These are phyloP conservation scores for Leptinotarsa juncta DNA, from an alignment of 2,888 invertebrate species.

Conservation along the genomic window DNA sequence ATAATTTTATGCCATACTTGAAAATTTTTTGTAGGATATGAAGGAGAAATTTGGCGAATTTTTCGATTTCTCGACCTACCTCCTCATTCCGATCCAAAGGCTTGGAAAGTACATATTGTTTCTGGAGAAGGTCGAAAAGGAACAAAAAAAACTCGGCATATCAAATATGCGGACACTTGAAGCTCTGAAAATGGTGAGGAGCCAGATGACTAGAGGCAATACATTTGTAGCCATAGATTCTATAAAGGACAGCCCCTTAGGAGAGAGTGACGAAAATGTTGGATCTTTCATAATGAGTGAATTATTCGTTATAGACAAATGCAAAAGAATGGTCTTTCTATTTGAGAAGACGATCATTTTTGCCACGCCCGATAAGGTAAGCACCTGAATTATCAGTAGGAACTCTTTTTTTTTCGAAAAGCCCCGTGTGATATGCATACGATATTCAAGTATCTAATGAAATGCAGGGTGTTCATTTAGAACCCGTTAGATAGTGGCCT, in stretches of 20 bases:
- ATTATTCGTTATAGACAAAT: conserved; percentile 52
- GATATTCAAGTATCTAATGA: no score
- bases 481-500: no score
- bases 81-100: conserved; percentile 61
- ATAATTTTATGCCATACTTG: no score
- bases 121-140: conserved; percentile 58
- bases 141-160: conserved; percentile 62
- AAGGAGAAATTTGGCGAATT: conserved; percentile 63
- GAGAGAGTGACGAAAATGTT: conserved; percentile 48
- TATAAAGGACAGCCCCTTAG: conserved; percentile 62
- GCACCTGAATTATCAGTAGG: neutral
- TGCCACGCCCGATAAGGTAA: conserved; percentile 51
- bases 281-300: conserved; percentile 60
- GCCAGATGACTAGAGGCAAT: conserved; percentile 60
- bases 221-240: conserved; percentile 61
- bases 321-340: conserved; percentile 59
- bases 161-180: conserved; percentile 39
- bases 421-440: no score
- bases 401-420: no score
- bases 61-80: conserved; percentile 58
- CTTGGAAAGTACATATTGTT: conserved; percentile 61
- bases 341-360: conserved; percentile 60
- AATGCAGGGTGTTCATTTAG: no score
- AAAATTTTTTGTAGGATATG: conserved; percentile 58
- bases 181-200: conserved; percentile 57